Conservation (phyloP, 2,888 invertebrate species). For the Ferrisia virgata region DNA sequence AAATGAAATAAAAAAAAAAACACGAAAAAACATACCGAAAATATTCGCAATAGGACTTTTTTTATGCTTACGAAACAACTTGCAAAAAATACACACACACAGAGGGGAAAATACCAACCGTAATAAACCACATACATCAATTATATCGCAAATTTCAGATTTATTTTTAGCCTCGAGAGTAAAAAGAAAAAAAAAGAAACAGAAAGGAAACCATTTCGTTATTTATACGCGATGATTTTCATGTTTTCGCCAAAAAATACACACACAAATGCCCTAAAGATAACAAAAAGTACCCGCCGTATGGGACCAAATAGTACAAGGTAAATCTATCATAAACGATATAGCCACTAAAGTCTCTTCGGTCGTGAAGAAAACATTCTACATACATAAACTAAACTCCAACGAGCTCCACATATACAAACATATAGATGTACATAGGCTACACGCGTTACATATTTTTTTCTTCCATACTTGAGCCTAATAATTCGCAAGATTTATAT, state of each 20-base stretch:
- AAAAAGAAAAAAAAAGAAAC: not conserved
- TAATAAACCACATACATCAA: not conserved
- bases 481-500: slow-evolving; percentile 18
- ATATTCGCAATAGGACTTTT: not conserved
- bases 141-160: slow-evolving; percentile 5
- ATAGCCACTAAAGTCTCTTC: not conserved
- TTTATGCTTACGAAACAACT: not conserved
- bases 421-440: too few relatives aligned
- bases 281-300: not conserved
- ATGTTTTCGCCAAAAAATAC: not conserved
- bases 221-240: slow-evolving; percentile 14
- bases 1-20: not conserved
- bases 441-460: not conserved
- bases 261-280: not conserved
- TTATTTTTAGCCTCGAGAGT: slow-evolving; percentile 13
- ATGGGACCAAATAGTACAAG: not conserved
- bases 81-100: not conserved
- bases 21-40: not conserved
- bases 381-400: not conserved
- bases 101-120: not conserved
- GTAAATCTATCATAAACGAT: slow-evolving; percentile 16
- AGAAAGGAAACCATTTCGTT: not conserved
- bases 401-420: not conserved
- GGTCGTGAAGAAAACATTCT: not conserved
- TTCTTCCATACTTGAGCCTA: not conserved